phyloP scores from a whole-genome alignment of 2,797 vertebrate species.

The Rhinichthys osculus region DNA sequence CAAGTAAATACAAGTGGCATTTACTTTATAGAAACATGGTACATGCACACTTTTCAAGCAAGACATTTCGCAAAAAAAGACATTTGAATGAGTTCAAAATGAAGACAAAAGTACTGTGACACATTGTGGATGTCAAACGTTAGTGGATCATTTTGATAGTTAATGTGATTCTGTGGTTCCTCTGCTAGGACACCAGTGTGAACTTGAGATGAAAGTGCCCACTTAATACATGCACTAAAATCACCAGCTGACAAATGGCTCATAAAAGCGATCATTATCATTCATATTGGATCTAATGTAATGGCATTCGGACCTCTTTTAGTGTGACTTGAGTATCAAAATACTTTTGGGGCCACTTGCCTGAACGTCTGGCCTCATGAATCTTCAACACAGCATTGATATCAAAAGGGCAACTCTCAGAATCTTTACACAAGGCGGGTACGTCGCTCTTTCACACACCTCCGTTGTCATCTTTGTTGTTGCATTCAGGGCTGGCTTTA shows the following conservation, averaged over 20 bases:
- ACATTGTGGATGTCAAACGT: not conserved
- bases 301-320: not conserved
- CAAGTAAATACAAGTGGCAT: not conserved
- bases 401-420: not conserved
- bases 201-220: not conserved
- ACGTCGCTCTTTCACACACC: constrained; percentile 58
- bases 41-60: not conserved
- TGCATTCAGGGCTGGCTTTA: constrained; percentile 71
- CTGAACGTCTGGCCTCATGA: constrained; percentile 6
- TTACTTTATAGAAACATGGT: not conserved
- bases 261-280: not conserved
- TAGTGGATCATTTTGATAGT: not conserved
- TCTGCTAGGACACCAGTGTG: not conserved
- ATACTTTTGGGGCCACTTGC: not conserved
- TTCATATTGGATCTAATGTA: not conserved
- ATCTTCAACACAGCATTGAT: constrained; percentile 10
- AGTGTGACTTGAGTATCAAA: not conserved
- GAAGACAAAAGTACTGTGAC: not conserved
- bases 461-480: constrained; percentile 39
- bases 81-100: not conserved
- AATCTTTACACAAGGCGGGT: constrained; percentile 28
- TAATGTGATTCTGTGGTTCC: not conserved
- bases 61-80: not conserved
- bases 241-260: not conserved
- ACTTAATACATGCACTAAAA: not conserved